Evolutionary conservation across 2,113 vertebrate species (phyloP), one percentile per base, ranked within the genome.

Genomic region (Petaurus breviceps): DNA sequence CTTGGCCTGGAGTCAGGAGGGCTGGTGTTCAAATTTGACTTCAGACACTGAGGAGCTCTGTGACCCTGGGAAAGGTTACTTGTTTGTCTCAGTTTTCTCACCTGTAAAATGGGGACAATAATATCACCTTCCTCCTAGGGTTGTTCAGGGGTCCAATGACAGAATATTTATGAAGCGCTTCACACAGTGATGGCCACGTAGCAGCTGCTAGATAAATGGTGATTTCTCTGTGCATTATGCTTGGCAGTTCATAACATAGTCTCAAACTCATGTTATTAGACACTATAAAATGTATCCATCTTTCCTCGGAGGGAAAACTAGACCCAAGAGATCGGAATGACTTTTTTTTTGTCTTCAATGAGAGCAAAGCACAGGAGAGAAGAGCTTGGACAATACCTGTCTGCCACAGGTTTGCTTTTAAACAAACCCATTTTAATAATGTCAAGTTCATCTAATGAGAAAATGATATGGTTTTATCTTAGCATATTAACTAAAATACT

Each of bases 191-290:
- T 16, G 0, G 57, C 31, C 61, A 77, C 61, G n/a, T 1, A 68
- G 31, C 12, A 19, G 61, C 37, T 77, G n/a, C 19, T 84, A 43
- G n/a, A 84, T 84, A 84, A 84, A 84, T 84, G 19, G 43, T 43
- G 12, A 77, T 22, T 9, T 19, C 19, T n/a, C 9, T 8, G 19
- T 43, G 7, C 16, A 43, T 8, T 84, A 84, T 0, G 23, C 54
- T 0, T 23, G 19, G 19, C 26, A 0, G 50, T 91, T 2, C 11
- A 2, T 2, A 8, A 0, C 9, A 47, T 1, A 2, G 51, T 0
- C 0, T 47, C 57, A 11, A 91, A 24, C n/a, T 23, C 47, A 4
- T 47, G 1, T 5, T 10, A 5, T n/a, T 54, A 77, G 3, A 46
- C 51, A 9, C 37, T 1, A 31, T 3, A 37, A 51, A 8, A 8